phyloP scores from a whole-genome alignment of 2,113 vertebrate genomes.

The Eulemur rufifrons region DNA sequence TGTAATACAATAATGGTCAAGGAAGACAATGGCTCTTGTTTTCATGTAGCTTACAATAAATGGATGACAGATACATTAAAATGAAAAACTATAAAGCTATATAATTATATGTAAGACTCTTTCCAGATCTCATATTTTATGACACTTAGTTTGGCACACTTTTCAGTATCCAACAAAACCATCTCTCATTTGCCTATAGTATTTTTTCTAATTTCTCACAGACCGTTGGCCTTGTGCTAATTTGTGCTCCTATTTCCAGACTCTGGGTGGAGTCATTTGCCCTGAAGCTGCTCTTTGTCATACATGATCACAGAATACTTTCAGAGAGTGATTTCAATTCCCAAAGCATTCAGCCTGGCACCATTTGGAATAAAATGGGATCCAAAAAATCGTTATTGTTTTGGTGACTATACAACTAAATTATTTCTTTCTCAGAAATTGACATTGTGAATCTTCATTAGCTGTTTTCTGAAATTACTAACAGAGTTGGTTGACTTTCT shows the following conservation, averaged over 20 bases:
- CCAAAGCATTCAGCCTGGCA: neutral
- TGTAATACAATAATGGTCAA: neutral
- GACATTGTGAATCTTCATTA: neutral
- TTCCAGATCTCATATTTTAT: neutral
- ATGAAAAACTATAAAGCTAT: neutral
- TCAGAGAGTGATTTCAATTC: slow-evolving; percentile 29
- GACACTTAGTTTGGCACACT: neutral
- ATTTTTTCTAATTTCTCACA: neutral
- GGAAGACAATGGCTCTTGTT: neutral
- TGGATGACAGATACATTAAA: neutral
- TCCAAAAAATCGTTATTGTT: neutral
- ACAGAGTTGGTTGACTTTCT: neutral
- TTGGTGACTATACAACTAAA: neutral
- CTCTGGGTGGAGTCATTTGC: neutral
- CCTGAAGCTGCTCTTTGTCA: neutral
- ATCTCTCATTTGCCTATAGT: neutral
- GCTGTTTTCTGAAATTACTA: slow-evolving; percentile 20
- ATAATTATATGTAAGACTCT: neutral
- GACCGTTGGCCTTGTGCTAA: neutral
- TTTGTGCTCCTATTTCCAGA: neutral
- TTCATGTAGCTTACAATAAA: neutral
- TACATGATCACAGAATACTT: neutral
- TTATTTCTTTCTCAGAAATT: slow-evolving; percentile 27
- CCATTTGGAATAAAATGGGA: neutral
- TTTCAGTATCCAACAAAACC: neutral